Evolutionary conservation across 92 coral and sea anemone species (phyloP), one percentile per base, ranked within the genome.

Genomic region (Zoanthus gigantus): DNA sequence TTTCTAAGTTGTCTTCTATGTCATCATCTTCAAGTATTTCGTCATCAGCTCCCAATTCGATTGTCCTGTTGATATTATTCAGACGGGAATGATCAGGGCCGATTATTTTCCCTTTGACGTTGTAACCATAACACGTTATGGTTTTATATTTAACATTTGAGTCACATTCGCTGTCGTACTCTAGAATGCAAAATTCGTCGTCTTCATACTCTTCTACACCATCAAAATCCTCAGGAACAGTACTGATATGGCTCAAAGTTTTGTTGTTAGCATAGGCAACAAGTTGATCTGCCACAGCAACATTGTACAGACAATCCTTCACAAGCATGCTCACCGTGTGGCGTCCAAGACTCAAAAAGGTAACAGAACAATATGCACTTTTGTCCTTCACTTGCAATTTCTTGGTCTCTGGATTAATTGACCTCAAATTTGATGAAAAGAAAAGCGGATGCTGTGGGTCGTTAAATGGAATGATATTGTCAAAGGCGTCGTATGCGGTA

Each of bases 1-100:
- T 4, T 17, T 44, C 47, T 17, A 11, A 7, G 2, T 60, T 32
- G 15, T 37, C 73, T 16, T 90, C 48, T 50, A 90, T n/a, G 52
- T 78, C 77, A 7, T 84, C 48, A 68, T 79, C 58, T 9, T 42
- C 30, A 32, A 79, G 23, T 63, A 79, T 44, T 60, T 71, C 86
- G 14, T 72, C 89, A 28, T 76, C 83, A 13, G 56, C 12, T 50
- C 5, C 56, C 10, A 5, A 50, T 37, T 37, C 2, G 2, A 37
- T 37, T 0, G 56, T 79, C 47, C 90, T 79, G 44, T 87, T 87
- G 71, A 87, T 87, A 37, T 87, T 87, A 15, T 53, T 44, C 15
- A 87, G 17, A 47, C 84, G 78, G 15, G 71, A 45, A 61, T 78
- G 84, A 30, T 79, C 90, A 48, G 75, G 66, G 18, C 90, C 90